Evolutionary conservation across 1,140 invertebrate species (phyloP), one percentile per base, ranked within the genome.

Genomic region (Drosophila seguyi): DNA sequence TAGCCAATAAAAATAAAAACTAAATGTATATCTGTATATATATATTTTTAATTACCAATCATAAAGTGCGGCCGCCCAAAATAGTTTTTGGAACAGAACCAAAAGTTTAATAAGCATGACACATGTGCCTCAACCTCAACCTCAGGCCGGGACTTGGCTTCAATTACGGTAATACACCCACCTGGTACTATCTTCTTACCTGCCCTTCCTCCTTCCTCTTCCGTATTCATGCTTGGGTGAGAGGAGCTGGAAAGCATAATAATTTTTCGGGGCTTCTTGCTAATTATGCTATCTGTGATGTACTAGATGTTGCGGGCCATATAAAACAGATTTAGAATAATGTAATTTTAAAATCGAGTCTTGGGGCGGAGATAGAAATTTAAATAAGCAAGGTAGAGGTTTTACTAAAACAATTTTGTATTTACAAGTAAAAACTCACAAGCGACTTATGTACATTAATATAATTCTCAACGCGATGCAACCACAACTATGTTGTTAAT

Each of bases 31-130:
- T 59, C 14, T 55, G 13, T 38, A 25, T 29, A 31, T 41, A 22
- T 41, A 18, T 65, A 31, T 31, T 81, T 87, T 86, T 87, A 83
- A 86, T 87, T 79, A 79, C 75, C 71, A 86, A 86, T 84, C 72
- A 77, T 88, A 80, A 80, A 88, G 60, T 58, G 34, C 44, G 62
- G 59, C 45, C 76, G 80, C 68, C 84, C 84, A 87, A 84, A 88
- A 88, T 78, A 87, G 34, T 84, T 84, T 87, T 80, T 87, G 85
- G 84, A 87, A 87, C 84, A 87, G 80, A 88, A 87, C 84, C 85
- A 88, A 84, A 87, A 88, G 80, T 84, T 78, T 90, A 87, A 84
- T 75, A 84, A 81, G 80, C 84, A 84, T 87, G 84, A 87, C 84
- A 69, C 60, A 48, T 47, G 42, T n/a, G 10, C 45, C 76, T 44